A percentile compares a stretch with the other conserved stretches of the same genome.
Evolutionary conservation across 2,888 invertebrate species (phyloP).

Genomic region (Eumerus sabulonum): DNA sequence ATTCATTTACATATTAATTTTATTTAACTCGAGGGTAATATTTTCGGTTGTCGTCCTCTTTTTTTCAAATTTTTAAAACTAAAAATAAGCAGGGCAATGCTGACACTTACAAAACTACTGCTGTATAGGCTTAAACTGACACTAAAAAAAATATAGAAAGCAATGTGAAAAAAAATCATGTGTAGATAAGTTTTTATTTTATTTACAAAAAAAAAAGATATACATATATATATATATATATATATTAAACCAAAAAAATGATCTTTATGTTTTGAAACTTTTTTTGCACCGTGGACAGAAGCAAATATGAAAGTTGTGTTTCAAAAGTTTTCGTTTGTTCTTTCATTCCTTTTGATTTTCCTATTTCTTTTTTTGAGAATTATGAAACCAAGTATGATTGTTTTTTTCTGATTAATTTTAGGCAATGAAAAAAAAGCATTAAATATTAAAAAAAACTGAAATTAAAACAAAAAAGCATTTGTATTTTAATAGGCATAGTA

Average conservation of each 20-base stretch:
- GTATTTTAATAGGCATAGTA: constrained; percentile 60
- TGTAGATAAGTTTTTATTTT: constrained; percentile 47
- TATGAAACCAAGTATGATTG: constrained; percentile 8
- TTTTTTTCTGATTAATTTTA: constrained; percentile 29
- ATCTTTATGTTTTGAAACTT: constrained; percentile 62
- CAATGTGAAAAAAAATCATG: constrained; percentile 15
- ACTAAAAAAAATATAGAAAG: constrained; percentile 45
- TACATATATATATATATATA: constrained; percentile 39
- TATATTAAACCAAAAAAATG: constrained; percentile 47
- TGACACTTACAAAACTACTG: constrained; percentile 52
- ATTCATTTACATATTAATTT: constrained; percentile 38
- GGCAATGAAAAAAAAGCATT: constrained; percentile 36
- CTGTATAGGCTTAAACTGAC: constrained; percentile 44
- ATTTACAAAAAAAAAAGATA: constrained; percentile 8
- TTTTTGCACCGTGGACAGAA: constrained; percentile 67
- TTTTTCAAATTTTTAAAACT: constrained; percentile 7
- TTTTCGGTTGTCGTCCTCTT: neutral
- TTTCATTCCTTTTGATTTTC: constrained; percentile 18
- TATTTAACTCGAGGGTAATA: constrained; percentile 14
- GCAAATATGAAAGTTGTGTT: constrained; percentile 67
- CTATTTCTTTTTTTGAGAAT: constrained; percentile 8
- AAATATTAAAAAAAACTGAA: constrained; percentile 50
- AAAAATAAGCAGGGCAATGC: constrained; percentile 61
- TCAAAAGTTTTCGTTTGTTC: constrained; percentile 34
- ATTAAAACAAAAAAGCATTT: constrained; percentile 64